These are phyloP conservation scores for Vidua chalybeata DNA, from an alignment of 2,113 vertebrate genomes.

Conservation along the genomic window DNA sequence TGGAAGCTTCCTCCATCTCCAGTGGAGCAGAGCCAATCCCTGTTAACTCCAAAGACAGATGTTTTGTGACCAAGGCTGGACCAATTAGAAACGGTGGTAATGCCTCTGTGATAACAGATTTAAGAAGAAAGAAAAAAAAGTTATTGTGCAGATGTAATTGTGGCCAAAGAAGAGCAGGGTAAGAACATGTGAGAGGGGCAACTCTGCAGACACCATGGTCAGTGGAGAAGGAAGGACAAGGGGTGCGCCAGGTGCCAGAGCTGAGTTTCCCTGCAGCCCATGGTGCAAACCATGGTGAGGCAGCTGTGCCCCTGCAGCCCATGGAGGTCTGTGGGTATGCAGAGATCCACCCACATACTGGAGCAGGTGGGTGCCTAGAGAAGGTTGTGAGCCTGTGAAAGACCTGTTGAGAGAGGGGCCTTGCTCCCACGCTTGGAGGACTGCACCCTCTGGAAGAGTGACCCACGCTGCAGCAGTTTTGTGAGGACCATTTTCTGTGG, in stretches of 20 bases:
- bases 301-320: background rate
- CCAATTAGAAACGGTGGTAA: background rate
- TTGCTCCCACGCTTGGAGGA: background rate
- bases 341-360: background rate
- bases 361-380: background rate
- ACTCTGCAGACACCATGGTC: background rate
- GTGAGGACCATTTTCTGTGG: accelerated
- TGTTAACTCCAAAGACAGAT: background rate
- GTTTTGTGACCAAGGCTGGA: background rate
- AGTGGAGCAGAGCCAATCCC: background rate
- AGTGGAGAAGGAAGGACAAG: background rate
- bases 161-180: accelerated
- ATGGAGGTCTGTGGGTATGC: background rate
- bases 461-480: background rate
- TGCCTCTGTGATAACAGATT: background rate
- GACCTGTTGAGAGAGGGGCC: accelerated
- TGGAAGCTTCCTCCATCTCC: background rate
- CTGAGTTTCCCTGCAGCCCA: accelerated
- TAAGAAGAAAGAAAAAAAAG: background rate
- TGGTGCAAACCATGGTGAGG: accelerated
- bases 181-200: background rate
- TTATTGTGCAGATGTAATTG: background rate
- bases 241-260: accelerated
- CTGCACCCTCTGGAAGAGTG: background rate
- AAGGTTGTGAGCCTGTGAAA: background rate